These are phyloP conservation scores for Pasiphila rectangulata DNA, from an alignment of 2,888 invertebrate species.

Conservation along the genomic window DNA sequence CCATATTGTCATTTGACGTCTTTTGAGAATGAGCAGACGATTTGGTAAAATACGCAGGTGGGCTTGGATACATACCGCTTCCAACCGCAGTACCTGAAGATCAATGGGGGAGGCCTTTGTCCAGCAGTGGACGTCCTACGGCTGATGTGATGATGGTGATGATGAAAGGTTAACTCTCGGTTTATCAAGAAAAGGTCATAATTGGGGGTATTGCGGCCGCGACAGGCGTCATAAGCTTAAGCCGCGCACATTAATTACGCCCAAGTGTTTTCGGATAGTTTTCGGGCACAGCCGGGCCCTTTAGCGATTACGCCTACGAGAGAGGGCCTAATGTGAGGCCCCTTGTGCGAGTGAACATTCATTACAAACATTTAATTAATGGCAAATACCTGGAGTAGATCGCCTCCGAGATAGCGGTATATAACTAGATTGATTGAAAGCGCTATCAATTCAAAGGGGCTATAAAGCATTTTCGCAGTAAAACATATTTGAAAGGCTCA, in stretches of 20 bases:
- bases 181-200: conserved; percentile 12
- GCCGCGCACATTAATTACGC: conserved; percentile 44
- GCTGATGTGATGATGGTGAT: too few relatives aligned
- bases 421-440: too few relatives aligned
- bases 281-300: conserved; percentile 31
- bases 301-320: conserved; percentile 23
- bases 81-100: too few relatives aligned
- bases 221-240: conserved; percentile 34
- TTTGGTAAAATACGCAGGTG: too few relatives aligned
- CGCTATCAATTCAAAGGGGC: conserved; percentile 5
- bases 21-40: too few relatives aligned
- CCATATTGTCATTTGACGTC: too few relatives aligned
- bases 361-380: conserved; percentile 22
- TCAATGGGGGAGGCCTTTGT: too few relatives aligned
- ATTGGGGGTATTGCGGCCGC: conserved; percentile 10
- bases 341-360: conserved; percentile 19
- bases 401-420: conserved; percentile 1
- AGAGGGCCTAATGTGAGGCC: conserved; percentile 12
- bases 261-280: conserved; percentile 44
- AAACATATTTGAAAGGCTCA: conserved; percentile 11
- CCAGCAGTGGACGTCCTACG: too few relatives aligned
- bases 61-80: too few relatives aligned
- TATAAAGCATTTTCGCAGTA: conserved; percentile 12
- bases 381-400: conserved; percentile 16
- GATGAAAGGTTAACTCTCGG: conserved; percentile 8